Evolutionary conservation across 1,140 invertebrate genomes (phyloP), one percentile per base, ranked within the genome.

Genomic region (Hydropsyche tenuis): DNA sequence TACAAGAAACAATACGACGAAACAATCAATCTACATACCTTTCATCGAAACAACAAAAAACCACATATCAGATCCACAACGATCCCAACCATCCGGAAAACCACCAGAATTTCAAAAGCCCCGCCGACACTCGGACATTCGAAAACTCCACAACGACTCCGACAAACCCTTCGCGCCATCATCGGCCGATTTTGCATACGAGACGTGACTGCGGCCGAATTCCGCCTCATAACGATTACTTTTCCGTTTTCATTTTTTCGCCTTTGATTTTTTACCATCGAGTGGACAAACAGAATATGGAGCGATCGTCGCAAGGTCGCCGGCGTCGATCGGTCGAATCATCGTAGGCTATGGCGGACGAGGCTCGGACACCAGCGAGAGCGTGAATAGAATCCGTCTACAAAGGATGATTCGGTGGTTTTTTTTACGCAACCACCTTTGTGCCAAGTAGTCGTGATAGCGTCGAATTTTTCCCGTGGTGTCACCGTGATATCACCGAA

Each of bases 391-490:
- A 70, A 70, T 48, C 23, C 68, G 68, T 70, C 68, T 70, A 70
- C 68, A 70, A 56, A 70, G 22, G 68, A 70, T 70, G 68, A 70
- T 70, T 53, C 68, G 68, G 68, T 70, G 68, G 22, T 70, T 70
- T 69, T 70, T 56, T 37, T 37, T 37, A 4, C 9, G 3, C 30
- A 37, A 37, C 30, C 30, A 56, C 68, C 43, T 20, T 70, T 70
- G 51, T 70, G 68, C 68, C 68, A 70, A 70, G 68, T 70, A 70
- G 68, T 70, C 68, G 68, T 70, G 68, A 70, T 70, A 30, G 25
- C 30, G 68, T 70, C 68, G 68, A 70, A 70, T 48, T 48, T 70
- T 70, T 70, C 1, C 43, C 56, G 30, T 45, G 68, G 48, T 70
- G 68, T 70, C 68, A 70, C 68, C 68, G 68, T 70, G 68, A 70